A percentile compares a stretch with the other conserved stretches of the same genome.
phyloP scores from a whole-genome alignment of 2,113 vertebrate genomes.

The Morone saxatilis region DNA sequence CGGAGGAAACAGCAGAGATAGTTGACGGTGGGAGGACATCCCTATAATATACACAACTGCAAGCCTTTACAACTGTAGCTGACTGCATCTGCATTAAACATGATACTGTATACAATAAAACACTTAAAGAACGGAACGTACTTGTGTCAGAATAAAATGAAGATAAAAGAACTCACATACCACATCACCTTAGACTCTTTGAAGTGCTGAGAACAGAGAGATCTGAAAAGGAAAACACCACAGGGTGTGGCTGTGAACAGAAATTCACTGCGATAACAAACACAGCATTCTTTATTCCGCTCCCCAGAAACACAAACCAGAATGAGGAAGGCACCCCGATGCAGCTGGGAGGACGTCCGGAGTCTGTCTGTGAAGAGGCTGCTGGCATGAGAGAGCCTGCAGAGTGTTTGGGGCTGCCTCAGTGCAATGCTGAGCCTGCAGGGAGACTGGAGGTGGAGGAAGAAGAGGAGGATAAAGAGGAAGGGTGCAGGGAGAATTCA shows the following conservation, averaged over 20 bases:
- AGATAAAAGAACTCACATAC: not conserved
- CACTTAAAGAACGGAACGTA: not conserved
- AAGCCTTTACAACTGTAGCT: conserved; percentile 1
- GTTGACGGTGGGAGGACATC: too few species aligned
- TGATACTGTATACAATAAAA: not conserved
- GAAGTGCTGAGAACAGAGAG: conserved; percentile 26
- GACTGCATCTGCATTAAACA: not conserved
- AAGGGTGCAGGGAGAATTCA: conserved; percentile 32
- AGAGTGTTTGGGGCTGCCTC: conserved; percentile 78
- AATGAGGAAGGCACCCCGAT: conserved; percentile 80
- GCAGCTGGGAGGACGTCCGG: conserved; percentile 82
- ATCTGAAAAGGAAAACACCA: not conserved
- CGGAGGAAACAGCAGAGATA: too few species aligned
- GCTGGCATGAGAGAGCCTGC: conserved; percentile 82
- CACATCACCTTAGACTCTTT: conserved; percentile 10
- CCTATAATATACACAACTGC: not conserved
- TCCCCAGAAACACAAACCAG: conserved; percentile 72
- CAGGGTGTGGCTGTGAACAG: conserved; percentile 39
- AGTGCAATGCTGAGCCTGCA: conserved; percentile 66
- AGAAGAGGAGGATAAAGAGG: conserved; percentile 18
- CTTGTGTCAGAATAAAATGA: too few species aligned
- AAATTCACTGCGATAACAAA: conserved; percentile 12
- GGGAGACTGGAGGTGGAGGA: conserved; percentile 44
- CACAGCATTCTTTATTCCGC: not conserved
- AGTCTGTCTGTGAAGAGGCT: conserved; percentile 76